These are phyloP conservation scores for Mamestra brassicae DNA, from an alignment of 2,888 invertebrate genomes.

Conservation along the genomic window DNA sequence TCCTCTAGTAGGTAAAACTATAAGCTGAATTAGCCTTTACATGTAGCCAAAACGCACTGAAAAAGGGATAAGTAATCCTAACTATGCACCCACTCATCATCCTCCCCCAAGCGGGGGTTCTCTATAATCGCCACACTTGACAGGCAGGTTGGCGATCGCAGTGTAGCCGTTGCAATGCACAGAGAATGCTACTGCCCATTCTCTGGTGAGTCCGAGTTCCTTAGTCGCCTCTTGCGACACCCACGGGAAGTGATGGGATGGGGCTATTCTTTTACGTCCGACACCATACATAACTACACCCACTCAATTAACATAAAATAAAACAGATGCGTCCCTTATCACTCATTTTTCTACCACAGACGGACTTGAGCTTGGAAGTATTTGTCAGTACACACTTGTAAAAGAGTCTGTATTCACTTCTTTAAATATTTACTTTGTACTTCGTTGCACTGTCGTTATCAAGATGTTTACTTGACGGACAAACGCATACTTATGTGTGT, in stretches of 20 bases:
- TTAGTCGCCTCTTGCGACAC: no score
- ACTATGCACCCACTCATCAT: no score
- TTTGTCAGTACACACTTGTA: conserved; percentile 43
- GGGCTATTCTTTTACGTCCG: no score
- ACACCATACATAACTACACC: neutral
- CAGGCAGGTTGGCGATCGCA: no score
- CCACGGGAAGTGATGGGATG: no score
- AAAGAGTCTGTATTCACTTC: conserved; percentile 54
- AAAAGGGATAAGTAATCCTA: conserved; percentile 20
- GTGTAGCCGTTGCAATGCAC: no score
- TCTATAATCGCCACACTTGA: no score
- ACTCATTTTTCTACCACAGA: conserved; percentile 32
- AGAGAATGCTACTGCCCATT: no score
- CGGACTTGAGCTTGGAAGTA: conserved; percentile 55
- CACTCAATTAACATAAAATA: conserved; percentile 26
- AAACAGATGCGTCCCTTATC: conserved; percentile 48
- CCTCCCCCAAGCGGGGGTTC: no score
- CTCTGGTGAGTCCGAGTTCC: no score
- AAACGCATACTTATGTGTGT: conserved; percentile 21
- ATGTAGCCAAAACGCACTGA: neutral
- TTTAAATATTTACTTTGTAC: conserved; percentile 55
- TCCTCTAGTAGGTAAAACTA: no score
- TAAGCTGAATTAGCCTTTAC: no score
- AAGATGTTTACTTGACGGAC: conserved; percentile 21
- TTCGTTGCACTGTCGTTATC: conserved; percentile 20